Conservation (phyloP, 2,797 vertebrate genomes). For the Myoxocephalus aenaeus region DNA sequence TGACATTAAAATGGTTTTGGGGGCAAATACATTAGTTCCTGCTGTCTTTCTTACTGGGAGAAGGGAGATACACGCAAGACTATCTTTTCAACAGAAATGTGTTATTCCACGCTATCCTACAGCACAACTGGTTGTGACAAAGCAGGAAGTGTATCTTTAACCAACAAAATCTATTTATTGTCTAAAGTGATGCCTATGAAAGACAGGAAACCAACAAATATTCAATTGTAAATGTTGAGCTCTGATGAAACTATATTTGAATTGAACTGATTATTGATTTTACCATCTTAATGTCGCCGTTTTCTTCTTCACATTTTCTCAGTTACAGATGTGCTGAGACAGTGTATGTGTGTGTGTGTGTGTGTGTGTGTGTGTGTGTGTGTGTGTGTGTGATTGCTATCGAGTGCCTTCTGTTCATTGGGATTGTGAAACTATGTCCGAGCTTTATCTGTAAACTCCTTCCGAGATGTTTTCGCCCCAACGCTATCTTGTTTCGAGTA, state of each 20-base stretch:
- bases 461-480: background rate
- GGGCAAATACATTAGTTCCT: constrained; percentile 63
- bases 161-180: background rate
- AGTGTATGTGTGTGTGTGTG: background rate
- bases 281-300: background rate
- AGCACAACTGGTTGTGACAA: background rate
- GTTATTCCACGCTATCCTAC: background rate
- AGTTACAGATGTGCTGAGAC: background rate
- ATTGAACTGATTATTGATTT: background rate
- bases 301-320: background rate
- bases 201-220: background rate
- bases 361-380: background rate
- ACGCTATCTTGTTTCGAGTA: background rate
- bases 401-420: background rate
- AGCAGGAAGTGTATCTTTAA: background rate
- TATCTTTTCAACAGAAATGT: background rate
- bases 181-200: background rate
- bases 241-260: background rate
- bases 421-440: background rate
- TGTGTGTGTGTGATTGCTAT: background rate
- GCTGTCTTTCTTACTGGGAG: constrained; percentile 24
- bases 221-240: background rate
- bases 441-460: background rate
- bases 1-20: constrained; percentile 93
- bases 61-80: background rate